These are phyloP conservation scores for Rosalia funebris DNA, from an alignment of 2,888 invertebrate genomes.

Conservation along the genomic window DNA sequence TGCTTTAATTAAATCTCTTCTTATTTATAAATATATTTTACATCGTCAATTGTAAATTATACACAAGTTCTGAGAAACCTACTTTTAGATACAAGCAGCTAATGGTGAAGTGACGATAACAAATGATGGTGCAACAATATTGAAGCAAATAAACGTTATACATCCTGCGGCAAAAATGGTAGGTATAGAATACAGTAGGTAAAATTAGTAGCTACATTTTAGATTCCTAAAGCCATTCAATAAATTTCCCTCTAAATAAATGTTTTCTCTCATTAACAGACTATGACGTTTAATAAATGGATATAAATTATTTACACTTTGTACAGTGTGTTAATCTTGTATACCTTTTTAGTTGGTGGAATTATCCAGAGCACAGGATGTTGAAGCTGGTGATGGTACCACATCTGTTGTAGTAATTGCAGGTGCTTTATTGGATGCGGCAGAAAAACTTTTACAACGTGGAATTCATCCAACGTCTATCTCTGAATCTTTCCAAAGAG, in stretches of 20 bases:
- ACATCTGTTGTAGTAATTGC: constrained; percentile 98
- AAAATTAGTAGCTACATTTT: no score
- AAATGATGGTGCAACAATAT: constrained; percentile 99
- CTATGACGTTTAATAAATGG: no score
- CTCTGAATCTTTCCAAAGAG: constrained; percentile 95
- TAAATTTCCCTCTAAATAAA: no score
- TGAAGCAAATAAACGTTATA: constrained; percentile 98
- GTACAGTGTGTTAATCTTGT: no score
- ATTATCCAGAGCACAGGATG: constrained; percentile 96
- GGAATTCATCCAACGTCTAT: constrained; percentile 98
- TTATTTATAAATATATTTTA: no score
- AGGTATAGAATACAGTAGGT: no score
- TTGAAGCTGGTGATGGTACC: constrained; percentile 99
- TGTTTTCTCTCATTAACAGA: no score
- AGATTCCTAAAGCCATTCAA: no score
- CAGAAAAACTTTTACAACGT: constrained; percentile 89
- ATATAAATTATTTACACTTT: no score
- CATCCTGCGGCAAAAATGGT: constrained; percentile 99
- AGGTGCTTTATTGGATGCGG: constrained; percentile 94
- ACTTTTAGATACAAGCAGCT: constrained; percentile 86
- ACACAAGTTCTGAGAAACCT: no score
- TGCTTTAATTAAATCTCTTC: no score
- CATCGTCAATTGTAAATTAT: no score
- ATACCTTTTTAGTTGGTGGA: constrained; percentile 93
- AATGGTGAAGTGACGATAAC: constrained; percentile 99